Evolutionary conservation across 1,140 invertebrate genomes (phyloP).

Genomic region (Drosophila pectinifera): DNA sequence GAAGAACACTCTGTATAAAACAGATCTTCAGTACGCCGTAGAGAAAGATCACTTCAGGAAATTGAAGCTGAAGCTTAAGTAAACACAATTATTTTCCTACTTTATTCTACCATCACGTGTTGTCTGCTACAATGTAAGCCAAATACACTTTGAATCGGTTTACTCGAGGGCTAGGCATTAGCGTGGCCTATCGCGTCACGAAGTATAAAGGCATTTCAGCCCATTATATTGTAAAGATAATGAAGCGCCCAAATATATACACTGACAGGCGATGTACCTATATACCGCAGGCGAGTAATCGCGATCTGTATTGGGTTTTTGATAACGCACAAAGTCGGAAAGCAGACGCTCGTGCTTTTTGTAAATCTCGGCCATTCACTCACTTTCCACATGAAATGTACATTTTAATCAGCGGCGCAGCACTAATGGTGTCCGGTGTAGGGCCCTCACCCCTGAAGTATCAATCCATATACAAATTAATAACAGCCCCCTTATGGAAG

Average conservation of each 20-base stretch:
- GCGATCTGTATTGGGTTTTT: constrained; percentile 26
- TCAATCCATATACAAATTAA: not conserved
- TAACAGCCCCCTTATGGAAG: not conserved
- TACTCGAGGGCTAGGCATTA: constrained; percentile 3
- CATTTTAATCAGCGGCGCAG: constrained; percentile 1
- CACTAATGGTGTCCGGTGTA: not conserved
- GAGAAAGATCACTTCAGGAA: not conserved
- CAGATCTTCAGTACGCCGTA: not conserved
- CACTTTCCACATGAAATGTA: constrained; percentile 9
- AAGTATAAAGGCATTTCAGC: constrained; percentile 26
- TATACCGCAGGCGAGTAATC: constrained; percentile 4
- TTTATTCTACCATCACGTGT: not conserved
- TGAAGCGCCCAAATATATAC: constrained; percentile 1
- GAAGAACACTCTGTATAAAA: not conserved
- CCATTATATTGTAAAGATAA: constrained; percentile 57
- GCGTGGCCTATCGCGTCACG: constrained; percentile 7
- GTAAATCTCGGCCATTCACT: constrained; percentile 20
- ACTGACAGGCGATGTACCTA: not conserved
- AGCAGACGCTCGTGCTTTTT: constrained; percentile 10
- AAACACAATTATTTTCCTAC: too few species aligned
- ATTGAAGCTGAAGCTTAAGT: not conserved
- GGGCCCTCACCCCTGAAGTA: constrained; percentile 3
- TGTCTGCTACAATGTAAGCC: too few species aligned
- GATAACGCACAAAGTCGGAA: constrained; percentile 43
- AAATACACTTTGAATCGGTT: not conserved